Evolutionary conservation across 2,888 invertebrate species (phyloP), one percentile per base, ranked within the genome.

Genomic region (Napeogenes sylphis): DNA sequence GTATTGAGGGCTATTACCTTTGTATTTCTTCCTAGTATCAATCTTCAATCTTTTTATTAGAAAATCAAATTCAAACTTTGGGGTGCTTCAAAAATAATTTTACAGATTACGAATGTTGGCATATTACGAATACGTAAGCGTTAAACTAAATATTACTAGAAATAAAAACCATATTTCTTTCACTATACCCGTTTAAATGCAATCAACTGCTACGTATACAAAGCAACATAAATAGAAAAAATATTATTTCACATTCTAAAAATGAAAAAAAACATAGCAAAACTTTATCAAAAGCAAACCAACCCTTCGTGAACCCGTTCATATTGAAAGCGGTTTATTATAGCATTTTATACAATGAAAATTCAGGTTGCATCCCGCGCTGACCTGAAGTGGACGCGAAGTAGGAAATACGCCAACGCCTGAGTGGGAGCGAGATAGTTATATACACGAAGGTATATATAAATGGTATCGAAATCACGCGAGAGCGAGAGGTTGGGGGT

Each of bases 401-500:
- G 80, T 59, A 69, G 72, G 64, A 70, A 62, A 75, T 79, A 75
- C 67, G 35, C 47, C 62, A 58, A 42, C 51, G n/a, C 8, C 45
- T 55, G 61, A 64, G 81, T 68, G 75, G 58, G 72, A 86, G 71
- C 61, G 78, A 73, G 84, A 83, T 58, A 68, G 78, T 59, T 72
- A 73, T 77, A 79, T 65, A 65, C 70, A 68, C 72, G 69, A 75
- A 86, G 85, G 72, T n/a, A 88, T 82, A 82, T 82, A 83, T 87
- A 87, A 88, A 89, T 84, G 87, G 88, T 89, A 88, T 87, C 87
- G 82, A 81, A 84, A 83, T 81, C 77, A 58, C 63, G 72, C 70
- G 74, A 64, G 76, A 78, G 72, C 65, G 77, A 70, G 74, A 78
- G 67, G 71, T 8, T 3, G 51, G 30, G 47, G 30, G 47, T n/a